Conservation (phyloP, 2,888 invertebrate genomes). For the Neoascia interrupta region DNA sequence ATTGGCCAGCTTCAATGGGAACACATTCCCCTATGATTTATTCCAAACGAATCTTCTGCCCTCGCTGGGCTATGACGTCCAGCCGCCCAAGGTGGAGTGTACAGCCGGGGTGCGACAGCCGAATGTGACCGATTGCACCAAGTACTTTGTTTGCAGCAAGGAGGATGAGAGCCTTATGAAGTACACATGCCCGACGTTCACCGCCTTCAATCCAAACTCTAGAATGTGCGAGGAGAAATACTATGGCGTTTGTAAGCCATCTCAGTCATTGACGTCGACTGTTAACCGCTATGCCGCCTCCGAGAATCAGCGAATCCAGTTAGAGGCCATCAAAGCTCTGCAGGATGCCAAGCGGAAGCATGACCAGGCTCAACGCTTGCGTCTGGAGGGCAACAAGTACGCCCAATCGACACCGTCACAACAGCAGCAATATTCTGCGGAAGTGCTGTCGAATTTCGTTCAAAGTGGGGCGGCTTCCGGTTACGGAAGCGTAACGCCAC, state of each 20-base stretch:
- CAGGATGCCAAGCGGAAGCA: constrained; percentile 76
- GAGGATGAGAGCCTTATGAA: constrained; percentile 78
- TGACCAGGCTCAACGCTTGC: constrained; percentile 75
- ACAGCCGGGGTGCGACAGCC: constrained; percentile 79
- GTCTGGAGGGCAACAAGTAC: constrained; percentile 66
- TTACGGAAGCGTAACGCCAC: constrained; percentile 32
- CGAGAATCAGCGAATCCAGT: constrained; percentile 75
- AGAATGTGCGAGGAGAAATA: constrained; percentile 80
- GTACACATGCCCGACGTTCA: constrained; percentile 80
- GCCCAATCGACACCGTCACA: constrained; percentile 28
- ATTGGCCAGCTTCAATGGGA: constrained; percentile 76
- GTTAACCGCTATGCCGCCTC: constrained; percentile 73
- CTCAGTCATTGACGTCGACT: too few species aligned
- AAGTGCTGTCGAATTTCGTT: constrained; percentile 34
- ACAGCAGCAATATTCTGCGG: constrained; percentile 25
- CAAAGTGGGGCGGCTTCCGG: constrained; percentile 1
- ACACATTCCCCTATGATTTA: constrained; percentile 76
- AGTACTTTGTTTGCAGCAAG: constrained; percentile 80
- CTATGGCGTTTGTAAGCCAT: constrained; percentile 77
- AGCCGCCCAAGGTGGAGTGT: constrained; percentile 76
- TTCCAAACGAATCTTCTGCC: constrained; percentile 71
- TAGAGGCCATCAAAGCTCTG: constrained; percentile 76
- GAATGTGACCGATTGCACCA: constrained; percentile 80
- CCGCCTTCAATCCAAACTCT: constrained; percentile 80
- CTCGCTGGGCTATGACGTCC: too few species aligned